These are phyloP conservation scores for Micrasema minimum DNA, from an alignment of 1,140 invertebrate genomes.

Conservation along the genomic window DNA sequence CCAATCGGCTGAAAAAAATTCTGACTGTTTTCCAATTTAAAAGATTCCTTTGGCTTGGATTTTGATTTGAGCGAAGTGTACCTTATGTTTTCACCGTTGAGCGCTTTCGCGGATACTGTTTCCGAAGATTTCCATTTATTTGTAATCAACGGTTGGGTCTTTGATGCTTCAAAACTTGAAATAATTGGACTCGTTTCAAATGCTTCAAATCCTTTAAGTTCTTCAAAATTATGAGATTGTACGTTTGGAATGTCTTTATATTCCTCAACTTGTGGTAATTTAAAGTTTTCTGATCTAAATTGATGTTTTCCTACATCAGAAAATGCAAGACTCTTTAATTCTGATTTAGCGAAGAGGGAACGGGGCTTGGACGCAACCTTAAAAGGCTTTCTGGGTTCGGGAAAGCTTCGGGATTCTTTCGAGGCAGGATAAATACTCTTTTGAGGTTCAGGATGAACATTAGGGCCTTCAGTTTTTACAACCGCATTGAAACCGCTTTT, in stretches of 20 bases:
- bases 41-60: background rate
- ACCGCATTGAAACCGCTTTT: conserved; percentile 75
- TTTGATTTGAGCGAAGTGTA: conserved; percentile 29
- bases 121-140: too few species aligned
- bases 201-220: conserved; percentile 31
- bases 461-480: conserved; percentile 69
- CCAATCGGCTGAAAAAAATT: conserved; percentile 5
- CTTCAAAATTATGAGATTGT: conserved; percentile 17
- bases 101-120: conserved; percentile 4
- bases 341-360: conserved; percentile 43
- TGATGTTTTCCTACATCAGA: conserved; percentile 28
- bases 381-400: too few species aligned
- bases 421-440: background rate
- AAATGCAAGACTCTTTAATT: conserved; percentile 44
- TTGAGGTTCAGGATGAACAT: conserved; percentile 58
- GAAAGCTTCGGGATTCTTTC: background rate
- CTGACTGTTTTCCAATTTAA: background rate
- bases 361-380: conserved; percentile 80
- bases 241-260: background rate
- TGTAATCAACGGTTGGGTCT: background rate
- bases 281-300: conserved; percentile 34
- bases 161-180: conserved; percentile 28
- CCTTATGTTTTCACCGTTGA: conserved; percentile 30
- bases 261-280: conserved; percentile 36
- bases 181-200: conserved; percentile 36